phyloP scores from a whole-genome alignment of 1,140 invertebrate genomes.

The Popillia japonica region DNA sequence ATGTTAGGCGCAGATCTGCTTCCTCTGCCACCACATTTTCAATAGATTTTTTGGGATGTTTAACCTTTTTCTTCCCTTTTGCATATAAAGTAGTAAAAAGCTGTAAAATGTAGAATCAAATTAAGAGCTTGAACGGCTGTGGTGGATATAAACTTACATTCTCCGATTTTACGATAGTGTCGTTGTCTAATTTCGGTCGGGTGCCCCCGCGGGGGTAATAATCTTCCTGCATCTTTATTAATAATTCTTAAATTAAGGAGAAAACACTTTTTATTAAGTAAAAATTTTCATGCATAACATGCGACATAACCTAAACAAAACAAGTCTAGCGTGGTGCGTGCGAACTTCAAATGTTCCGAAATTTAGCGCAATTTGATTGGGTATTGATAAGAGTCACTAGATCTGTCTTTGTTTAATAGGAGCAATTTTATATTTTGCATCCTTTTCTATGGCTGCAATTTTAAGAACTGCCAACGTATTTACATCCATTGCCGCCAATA shows the following conservation, averaged over 20 bases:
- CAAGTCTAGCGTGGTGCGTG: not conserved
- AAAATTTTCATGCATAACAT: not conserved
- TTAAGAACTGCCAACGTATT: too few relatives aligned
- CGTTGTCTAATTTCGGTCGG: not conserved
- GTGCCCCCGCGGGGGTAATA: constrained; percentile 35
- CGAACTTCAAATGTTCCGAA: too few relatives aligned
- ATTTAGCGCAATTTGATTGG: too few relatives aligned
- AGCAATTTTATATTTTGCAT: too few relatives aligned
- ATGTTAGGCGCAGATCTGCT: not conserved
- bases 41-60: not conserved
- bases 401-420: too few relatives aligned
- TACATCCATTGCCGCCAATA: too few relatives aligned
- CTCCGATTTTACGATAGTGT: not conserved
- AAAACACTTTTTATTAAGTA: not conserved
- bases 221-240: constrained; percentile 10
- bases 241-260: not conserved
- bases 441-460: too few relatives aligned
- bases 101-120: not conserved
- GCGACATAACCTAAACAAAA: not conserved
- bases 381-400: too few relatives aligned
- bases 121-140: not conserved
- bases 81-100: not conserved
- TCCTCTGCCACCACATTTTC: not conserved
- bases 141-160: constrained; percentile 8
- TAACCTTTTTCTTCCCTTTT: not conserved